Evolutionary conservation across 2,113 vertebrate genomes (phyloP), one percentile per base, ranked within the genome.

Genomic region (Cairina moschata): DNA sequence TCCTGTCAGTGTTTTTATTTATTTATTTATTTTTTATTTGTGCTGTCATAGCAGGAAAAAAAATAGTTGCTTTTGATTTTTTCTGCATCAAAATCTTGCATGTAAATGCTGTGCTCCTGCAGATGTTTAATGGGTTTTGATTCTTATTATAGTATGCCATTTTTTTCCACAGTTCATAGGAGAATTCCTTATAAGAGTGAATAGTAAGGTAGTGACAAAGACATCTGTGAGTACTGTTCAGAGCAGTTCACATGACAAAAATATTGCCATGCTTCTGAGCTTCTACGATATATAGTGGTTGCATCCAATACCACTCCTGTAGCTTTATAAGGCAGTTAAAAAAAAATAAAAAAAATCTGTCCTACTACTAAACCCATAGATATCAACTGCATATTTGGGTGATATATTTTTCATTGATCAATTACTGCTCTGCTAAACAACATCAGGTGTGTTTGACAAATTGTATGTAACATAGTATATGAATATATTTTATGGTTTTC

Each of bases 401-500:
- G n/a, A 60, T 73, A 42, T 12, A 32, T 92, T 93, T 95, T 90
- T 95, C 6, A 79, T 14, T 89, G 63, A 58, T n/a, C 17, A 67
- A 3, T 86, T 88, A 86, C 76, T 93, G 32, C 44, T 34, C 58
- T 74, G 66, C 73, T 95, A 91, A 83, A 10, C 55, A 42, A 90
- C 55, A 88, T 31, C 38, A 17, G 8, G 17, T 88, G 73, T 54
- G 23, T 93, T 78, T 81, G 36, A 92, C 36, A 94, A 79, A 84
- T 58, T 65, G 50, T 89, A 67, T 82, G 36, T 58, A 96, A 83
- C 14, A 5, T 84, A 34, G n/a, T 62, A 38, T 50, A 86, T 86
- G 74, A 75, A 79, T 63, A 67, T 31, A 59, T 42, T 88, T 95
- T 81, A 91, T 52, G 34, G 5, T 66, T 97, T 96, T 93, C n/a